Evolutionary conservation across 2,888 invertebrate species (phyloP).

Genomic region (Melolontha melolontha): DNA sequence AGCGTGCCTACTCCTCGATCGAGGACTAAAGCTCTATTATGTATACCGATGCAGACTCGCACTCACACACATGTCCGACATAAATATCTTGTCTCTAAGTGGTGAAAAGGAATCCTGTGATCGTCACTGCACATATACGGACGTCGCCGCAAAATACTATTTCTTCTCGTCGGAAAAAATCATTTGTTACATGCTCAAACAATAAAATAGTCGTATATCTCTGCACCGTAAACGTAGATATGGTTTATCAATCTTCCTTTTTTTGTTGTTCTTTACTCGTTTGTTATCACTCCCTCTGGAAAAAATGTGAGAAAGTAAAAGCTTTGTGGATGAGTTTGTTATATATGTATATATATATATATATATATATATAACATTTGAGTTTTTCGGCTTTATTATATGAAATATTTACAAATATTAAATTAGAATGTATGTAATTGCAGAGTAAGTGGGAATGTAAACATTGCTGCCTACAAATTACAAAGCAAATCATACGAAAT

Average conservation of each 20-base stretch:
- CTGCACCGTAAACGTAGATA: not conserved
- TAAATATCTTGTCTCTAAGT: constrained; percentile 55
- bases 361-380: too few relatives aligned
- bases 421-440: too few relatives aligned
- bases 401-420: too few relatives aligned
- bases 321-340: too few relatives aligned
- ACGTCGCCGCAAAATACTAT: constrained; percentile 52
- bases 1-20: constrained; percentile 49
- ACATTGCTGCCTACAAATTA: too few relatives aligned
- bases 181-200: constrained; percentile 44
- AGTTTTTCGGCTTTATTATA: too few relatives aligned
- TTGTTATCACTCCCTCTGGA: too few relatives aligned
- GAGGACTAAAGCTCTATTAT: constrained; percentile 48
- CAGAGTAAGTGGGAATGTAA: too few relatives aligned
- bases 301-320: too few relatives aligned
- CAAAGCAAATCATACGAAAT: too few relatives aligned
- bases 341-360: too few relatives aligned
- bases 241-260: constrained; percentile 2
- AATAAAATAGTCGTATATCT: constrained; percentile 32
- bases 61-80: constrained; percentile 45
- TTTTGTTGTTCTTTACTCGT: not conserved
- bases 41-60: constrained; percentile 1
- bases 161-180: constrained; percentile 43
- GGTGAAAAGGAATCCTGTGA: constrained; percentile 52
- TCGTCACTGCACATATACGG: constrained; percentile 53